Evolutionary conservation across 2,888 invertebrate genomes (phyloP), one percentile per base, ranked within the genome.

Genomic region (Drosophila meridiana): DNA sequence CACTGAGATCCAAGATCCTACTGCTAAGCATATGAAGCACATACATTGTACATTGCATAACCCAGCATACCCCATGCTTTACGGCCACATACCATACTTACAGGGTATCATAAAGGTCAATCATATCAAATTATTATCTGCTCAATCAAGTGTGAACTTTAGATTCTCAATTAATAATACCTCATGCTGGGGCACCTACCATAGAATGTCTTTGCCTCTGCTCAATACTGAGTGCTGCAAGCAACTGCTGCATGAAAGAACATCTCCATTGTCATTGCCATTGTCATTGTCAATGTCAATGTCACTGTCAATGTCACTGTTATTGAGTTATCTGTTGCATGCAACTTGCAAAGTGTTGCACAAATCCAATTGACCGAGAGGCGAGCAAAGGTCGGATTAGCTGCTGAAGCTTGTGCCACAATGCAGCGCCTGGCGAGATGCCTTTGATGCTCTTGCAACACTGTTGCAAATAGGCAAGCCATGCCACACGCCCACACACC

Each of bases 261-360:
- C 42, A 42, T 42, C n/a, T n/a, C 7, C n/a, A 42, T 40, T 40
- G 40, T 1, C 32, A 26, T 40, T n/a, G 9, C 2, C 28, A 36
- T 36, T 56, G 32, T 1, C 52, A 52, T 20, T 5, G 34, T 4
- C n/a, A 7, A 32, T 20, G 47, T 1, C 42, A 28, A 32, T 47
- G n/a, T 1, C 40, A 52, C 40, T 61, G 53, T 3, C 36, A 20
- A 26, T 57, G 58, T 30, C 58, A 20, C n/a, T 47, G 40, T 11
- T 14, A 32, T 60, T 42, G 26, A 32, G 20, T 60, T 48, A 50
- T 30, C 14, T 14, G 50, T 42, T 45, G 67, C 48, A 73, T 62
- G 61, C 55, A 73, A 43, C 53, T 62, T 67, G 58, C 66, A 73
- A 66, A 66, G 67, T 57, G 66, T 58, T 57, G 73, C 57, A 47